Evolutionary conservation across 2,888 invertebrate species (phyloP).

Genomic region (Sipha maydis): DNA sequence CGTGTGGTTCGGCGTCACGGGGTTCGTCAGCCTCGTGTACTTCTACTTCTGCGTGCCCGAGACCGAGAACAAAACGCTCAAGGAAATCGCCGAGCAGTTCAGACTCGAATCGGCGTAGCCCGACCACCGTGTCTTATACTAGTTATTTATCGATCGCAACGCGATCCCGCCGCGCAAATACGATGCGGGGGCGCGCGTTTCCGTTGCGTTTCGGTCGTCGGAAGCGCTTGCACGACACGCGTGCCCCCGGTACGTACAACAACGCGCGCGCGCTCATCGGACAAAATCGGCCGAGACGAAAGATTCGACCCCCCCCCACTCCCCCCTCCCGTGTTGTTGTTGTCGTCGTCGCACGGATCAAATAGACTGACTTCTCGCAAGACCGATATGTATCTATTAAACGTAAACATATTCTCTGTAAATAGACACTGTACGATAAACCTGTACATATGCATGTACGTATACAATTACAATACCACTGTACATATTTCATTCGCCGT

Average conservation of each 20-base stretch:
- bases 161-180: background rate
- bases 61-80: conserved; percentile 53
- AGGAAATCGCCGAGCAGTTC: conserved; percentile 35
- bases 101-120: background rate
- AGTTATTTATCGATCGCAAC: no score
- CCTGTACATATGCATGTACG: background rate
- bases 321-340: no score
- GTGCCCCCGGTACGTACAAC: no score
- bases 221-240: no score
- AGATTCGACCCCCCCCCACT: background rate
- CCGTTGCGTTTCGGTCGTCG: no score
- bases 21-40: conserved; percentile 18
- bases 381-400: background rate
- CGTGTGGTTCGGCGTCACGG: conserved; percentile 2
- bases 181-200: no score
- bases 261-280: no score
- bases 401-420: background rate
- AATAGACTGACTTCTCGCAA: background rate
- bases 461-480: background rate
- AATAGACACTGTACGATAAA: background rate
- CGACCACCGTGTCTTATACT: no score
- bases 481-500: no score
- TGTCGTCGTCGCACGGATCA: background rate
- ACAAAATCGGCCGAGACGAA: background rate
- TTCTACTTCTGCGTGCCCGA: conserved; percentile 29